A percentile compares a stretch with the other conserved stretches of the same genome.
Conservation (phyloP, 2,888 invertebrate species). For the Cheilosia vulpina region DNA sequence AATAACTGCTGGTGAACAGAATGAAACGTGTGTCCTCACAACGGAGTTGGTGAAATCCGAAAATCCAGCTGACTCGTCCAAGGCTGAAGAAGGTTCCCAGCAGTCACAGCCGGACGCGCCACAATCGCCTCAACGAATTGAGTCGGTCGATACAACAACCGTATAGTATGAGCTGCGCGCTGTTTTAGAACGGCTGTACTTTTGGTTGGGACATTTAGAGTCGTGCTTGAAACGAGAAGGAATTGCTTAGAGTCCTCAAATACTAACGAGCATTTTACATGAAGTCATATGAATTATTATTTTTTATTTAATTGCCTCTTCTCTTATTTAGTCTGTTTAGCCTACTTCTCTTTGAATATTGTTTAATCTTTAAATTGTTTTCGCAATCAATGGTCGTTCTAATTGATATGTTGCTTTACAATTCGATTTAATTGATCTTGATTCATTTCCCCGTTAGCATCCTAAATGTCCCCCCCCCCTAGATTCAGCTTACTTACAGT, state of each 20-base stretch:
- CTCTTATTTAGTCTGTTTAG: constrained; percentile 23
- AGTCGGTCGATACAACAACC: constrained; percentile 83
- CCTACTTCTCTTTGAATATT: constrained; percentile 25
- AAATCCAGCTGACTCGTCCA: constrained; percentile 73
- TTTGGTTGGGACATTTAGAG: constrained; percentile 81
- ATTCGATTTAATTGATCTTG: constrained; percentile 37
- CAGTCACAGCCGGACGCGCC: constrained; percentile 20
- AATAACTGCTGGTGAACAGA: constrained; percentile 75
- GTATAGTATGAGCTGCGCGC: constrained; percentile 83
- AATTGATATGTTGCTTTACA: constrained; percentile 37
- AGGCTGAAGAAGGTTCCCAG: constrained; percentile 41
- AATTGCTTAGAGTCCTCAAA: constrained; percentile 77
- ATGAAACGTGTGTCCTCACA: constrained; percentile 80
- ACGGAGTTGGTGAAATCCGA: constrained; percentile 81
- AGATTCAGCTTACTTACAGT: constrained; percentile 44
- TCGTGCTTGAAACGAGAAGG: constrained; percentile 81
- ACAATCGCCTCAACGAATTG: constrained; percentile 78
- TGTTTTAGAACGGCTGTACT: constrained; percentile 82
- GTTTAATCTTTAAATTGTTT: constrained; percentile 39
- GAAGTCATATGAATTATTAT: constrained; percentile 73
- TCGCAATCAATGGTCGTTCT: constrained; percentile 34
- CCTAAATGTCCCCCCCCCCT: constrained; percentile 67
- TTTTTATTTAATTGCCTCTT: constrained; percentile 42
- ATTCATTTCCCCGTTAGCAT: constrained; percentile 19
- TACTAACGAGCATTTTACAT: constrained; percentile 74